Conservation (phyloP, 1,140 invertebrate species). For the Centruroides vittatus region DNA sequence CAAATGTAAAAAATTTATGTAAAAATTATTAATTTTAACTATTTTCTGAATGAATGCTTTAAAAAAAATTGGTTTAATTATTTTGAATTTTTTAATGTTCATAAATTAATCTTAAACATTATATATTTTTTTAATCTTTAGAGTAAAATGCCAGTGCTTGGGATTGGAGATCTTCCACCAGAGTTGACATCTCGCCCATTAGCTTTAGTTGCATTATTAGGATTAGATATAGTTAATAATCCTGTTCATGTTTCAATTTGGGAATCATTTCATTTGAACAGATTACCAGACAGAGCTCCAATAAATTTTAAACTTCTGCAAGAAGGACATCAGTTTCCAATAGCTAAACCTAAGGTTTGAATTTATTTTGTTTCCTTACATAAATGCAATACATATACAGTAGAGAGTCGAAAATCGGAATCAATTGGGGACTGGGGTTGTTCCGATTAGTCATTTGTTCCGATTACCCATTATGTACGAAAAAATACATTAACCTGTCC, state of each 20-base stretch:
- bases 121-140: not conserved
- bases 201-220: conserved; percentile 67
- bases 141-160: not conserved
- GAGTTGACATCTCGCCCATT: conserved; percentile 58
- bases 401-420: no score
- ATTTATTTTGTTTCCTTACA: no score
- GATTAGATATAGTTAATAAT: conserved; percentile 70
- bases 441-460: no score
- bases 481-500: no score
- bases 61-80: not conserved
- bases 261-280: conserved; percentile 75
- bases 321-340: conserved; percentile 62
- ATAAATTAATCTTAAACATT: no score
- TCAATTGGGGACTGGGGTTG: no score
- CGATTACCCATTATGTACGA: no score
- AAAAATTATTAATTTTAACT: no score
- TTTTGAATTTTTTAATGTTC: not conserved
- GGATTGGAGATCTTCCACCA: conserved; percentile 28
- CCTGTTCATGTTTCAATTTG: conserved; percentile 75
- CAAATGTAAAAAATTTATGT: no score
- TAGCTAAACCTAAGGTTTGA: conserved; percentile 62
- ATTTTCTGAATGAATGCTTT: no score
- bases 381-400: no score
- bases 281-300: conserved; percentile 60
- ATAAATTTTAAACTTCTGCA: conserved; percentile 68